Base-by-base conservation (phyloP, 2,113 vertebrate species). In the Stegastes partitus region DNA sequence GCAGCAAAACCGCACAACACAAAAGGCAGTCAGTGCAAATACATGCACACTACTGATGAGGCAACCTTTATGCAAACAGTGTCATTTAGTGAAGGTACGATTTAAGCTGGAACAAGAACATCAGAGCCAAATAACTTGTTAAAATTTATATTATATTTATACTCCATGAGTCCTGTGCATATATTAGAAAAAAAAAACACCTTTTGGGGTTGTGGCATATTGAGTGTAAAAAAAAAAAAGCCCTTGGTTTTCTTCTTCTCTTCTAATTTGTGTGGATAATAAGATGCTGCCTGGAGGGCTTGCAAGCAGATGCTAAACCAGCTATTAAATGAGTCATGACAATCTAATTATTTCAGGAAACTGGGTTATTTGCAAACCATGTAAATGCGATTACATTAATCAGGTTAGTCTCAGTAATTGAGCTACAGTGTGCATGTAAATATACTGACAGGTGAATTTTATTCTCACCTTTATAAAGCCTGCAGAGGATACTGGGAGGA, bases 381-480 rank as follows among this genome's bases (percentile, higher is more conserved):
- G 14, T 44, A 16, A 82, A 54, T 50, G 31, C 26, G 67, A 42
- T 42, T 53, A n/a, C 25, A 23, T 16, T 21, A 45, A 58, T 44
- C 15, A 22, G 15, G 7, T 45, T n/a, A 42, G 61, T 80, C 25
- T 49, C 56, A 65, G 51, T 76, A 34, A 68, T 0, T 11, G 28
- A 31, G 26, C 64, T 28, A 42, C 16, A 45, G 67, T 74, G 77
- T 76, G 77, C 66, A 63, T 72, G 82, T 84, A 66, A 75, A 78
- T 75, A 70, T 54, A 25, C 55, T 26, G 44, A 65, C 47, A 75
- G 73, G 14, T 42, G 74, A 87, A 70, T 75, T 77, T 79, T 80
- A 70, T 63, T 74, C 73, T 80, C 77, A 34, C 28, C 23, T 53
- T 57, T 21, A 16, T 23, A 26, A 82, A 59, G 62, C 56, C 74